Base-by-base conservation (phyloP, 37 sponge, comb jelly and placozoan species). In the Chondrilla cf. caribensis region DNA sequence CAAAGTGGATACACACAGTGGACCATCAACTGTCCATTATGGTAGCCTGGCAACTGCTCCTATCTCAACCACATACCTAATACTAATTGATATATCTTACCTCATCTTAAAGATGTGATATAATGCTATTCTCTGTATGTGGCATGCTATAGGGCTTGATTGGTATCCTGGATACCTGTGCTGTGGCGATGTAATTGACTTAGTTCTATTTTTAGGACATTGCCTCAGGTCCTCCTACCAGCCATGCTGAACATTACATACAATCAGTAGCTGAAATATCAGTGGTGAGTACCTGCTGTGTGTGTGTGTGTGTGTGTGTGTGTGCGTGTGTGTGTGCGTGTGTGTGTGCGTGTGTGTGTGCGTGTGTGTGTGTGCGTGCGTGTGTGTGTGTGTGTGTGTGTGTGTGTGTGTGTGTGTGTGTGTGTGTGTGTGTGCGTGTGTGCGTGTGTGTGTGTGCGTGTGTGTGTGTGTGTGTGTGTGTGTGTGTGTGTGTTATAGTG, bases 271-370 rank as follows among this genome's bases (percentile, higher is more conserved):
- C 76, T n/a, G 71, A 36, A 3, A 36, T 70, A 29, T 36, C 71
- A 38, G 6, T 4, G 44, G 76, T 18, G 36, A 3, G 37, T 68
- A 9, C 28, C n/a, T n/a, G n/a, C n/a, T 60, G 24, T 60, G 29
- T 60, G 64, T 60, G 29, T 60, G 64, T 60, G 64, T 60, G 24
- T 60, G 64, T 60, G 64, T 26, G 29, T 60, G 24, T 60, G 15
- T 22, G 29, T 60, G 64, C 15, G 64, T 22, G 24, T 22, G 64
- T 60, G 64, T 28, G 64, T 60, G 29, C 5, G 64, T 67, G 68
- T 67, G 68, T 67, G 68, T 67, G 68, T 67, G 68, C 29, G 68
- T 67, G 68, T 67, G 35, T 67, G 68, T 67, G 68, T 67, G 68
- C 29, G 68, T 67, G 68, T 67, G 68, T 67, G 68, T 67, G 68